These are phyloP conservation scores for Lepidonotus clava DNA, from an alignment of 2,888 invertebrate genomes.

Conservation along the genomic window DNA sequence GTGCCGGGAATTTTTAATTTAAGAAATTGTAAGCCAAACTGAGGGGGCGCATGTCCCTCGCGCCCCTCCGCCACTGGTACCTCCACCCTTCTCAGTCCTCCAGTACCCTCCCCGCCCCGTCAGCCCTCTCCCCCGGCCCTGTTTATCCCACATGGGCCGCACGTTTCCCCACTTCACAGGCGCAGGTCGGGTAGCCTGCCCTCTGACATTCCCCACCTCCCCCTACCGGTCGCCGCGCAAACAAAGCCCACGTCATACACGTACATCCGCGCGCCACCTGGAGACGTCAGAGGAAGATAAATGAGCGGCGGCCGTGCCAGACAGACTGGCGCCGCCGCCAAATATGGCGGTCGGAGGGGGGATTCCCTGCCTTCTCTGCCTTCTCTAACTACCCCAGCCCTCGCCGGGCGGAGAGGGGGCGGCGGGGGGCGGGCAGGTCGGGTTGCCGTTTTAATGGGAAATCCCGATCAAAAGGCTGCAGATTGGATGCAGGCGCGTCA, in stretches of 20 bases:
- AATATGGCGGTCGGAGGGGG: constrained; percentile 31
- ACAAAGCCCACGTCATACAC: constrained; percentile 21
- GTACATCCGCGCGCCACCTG: constrained; percentile 25
- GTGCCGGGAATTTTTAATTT: too few relatives aligned
- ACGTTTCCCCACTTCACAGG: background rate
- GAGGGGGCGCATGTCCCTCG: background rate
- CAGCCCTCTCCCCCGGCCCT: background rate
- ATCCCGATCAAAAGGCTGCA: constrained; percentile 18
- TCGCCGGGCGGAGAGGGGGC: background rate
- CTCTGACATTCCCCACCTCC: background rate
- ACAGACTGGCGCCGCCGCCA: constrained; percentile 51
- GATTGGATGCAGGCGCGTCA: constrained; percentile 16
- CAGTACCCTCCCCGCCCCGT: background rate
- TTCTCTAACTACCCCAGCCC: too few relatives aligned
- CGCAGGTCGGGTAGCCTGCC: background rate
- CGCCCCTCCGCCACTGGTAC: background rate
- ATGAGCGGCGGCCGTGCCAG: constrained; percentile 50
- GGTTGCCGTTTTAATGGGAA: constrained; percentile 55
- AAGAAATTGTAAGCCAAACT: too few relatives aligned
- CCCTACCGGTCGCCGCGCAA: background rate
- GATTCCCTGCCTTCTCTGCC: constrained; percentile 20
- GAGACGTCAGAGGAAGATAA: constrained; percentile 31
- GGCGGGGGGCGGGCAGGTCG: constrained; percentile 44
- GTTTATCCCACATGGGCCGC: constrained; percentile 4
- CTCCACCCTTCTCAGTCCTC: background rate